Conservation (phyloP, 1,140 invertebrate genomes). For the Drosophila pruinosa region DNA sequence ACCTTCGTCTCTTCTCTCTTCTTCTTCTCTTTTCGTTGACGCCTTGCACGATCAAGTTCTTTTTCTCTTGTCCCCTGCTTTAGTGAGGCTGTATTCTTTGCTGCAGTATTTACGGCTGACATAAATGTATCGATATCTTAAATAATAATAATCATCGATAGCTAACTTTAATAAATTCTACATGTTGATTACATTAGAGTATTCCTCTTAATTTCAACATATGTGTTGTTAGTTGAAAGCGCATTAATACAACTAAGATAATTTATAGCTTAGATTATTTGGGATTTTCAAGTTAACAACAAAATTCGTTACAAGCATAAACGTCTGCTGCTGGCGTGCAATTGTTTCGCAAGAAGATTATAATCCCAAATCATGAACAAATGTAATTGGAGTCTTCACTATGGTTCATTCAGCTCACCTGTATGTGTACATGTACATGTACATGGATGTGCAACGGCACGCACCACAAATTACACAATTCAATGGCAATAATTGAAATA, state of each 20-base stretch:
- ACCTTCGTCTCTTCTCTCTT: too few relatives aligned
- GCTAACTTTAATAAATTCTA: too few relatives aligned
- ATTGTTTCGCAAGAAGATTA: background rate
- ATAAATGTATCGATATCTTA: too few relatives aligned
- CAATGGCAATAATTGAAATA: slow-evolving; percentile 66
- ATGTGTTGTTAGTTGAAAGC: background rate
- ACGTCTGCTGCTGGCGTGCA: slow-evolving; percentile 13
- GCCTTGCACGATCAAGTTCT: too few relatives aligned
- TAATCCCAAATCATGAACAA: slow-evolving; percentile 17
- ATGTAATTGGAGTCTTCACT: slow-evolving; percentile 12
- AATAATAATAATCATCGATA: too few relatives aligned
- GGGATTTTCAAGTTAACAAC: background rate
- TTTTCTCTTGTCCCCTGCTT: too few relatives aligned
- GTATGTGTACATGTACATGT: background rate
- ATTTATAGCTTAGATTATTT: slow-evolving; percentile 8
- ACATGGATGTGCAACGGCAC: slow-evolving; percentile 22
- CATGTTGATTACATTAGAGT: too few relatives aligned
- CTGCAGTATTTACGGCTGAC: too few relatives aligned
- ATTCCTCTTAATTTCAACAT: too few relatives aligned
- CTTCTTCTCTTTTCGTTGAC: too few relatives aligned
- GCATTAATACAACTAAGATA: background rate
- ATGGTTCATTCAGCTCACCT: slow-evolving; percentile 16
- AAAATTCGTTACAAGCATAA: slow-evolving; percentile 7
- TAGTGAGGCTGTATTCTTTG: too few relatives aligned
- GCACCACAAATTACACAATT: slow-evolving; percentile 67